Evolutionary conservation across 1,140 invertebrate species (phyloP).

Genomic region (Bombus soroeensis): DNA sequence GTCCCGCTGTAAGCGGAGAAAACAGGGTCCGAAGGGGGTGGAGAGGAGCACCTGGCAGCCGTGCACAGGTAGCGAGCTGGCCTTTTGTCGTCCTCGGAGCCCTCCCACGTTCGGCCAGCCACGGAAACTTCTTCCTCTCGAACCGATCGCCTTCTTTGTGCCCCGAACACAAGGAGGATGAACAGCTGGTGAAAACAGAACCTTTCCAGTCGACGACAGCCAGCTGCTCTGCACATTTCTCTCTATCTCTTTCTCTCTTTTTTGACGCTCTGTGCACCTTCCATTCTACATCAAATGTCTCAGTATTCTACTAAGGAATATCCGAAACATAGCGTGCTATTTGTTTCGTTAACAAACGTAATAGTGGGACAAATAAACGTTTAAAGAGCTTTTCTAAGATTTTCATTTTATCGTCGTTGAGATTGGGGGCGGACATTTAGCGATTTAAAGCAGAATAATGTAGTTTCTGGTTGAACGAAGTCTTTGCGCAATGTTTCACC

Average conservation of each 20-base stretch:
- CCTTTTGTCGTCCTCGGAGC: slow-evolving; percentile 41
- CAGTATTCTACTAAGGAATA: background rate
- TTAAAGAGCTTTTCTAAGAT: too few species aligned
- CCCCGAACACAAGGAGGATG: background rate
- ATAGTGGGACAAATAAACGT: background rate
- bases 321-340: background rate
- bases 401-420: too few species aligned
- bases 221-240: slow-evolving; percentile 7
- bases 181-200: slow-evolving; percentile 55
- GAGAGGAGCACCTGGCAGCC: slow-evolving; percentile 52
- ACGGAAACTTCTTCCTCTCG: slow-evolving; percentile 43
- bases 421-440: too few species aligned
- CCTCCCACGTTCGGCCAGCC: slow-evolving; percentile 55
- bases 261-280: background rate
- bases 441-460: too few species aligned
- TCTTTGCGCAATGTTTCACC: too few species aligned
- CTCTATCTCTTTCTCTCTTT: background rate
- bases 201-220: slow-evolving; percentile 13
- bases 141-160: slow-evolving; percentile 42
- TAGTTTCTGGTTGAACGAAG: too few species aligned
- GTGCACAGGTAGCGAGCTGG: slow-evolving; percentile 47
- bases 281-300: background rate
- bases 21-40: background rate
- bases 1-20: slow-evolving; percentile 36
- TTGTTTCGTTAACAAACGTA: background rate